Conservation (phyloP, 1,140 invertebrate species). For the Neodiprion pinetum region DNA sequence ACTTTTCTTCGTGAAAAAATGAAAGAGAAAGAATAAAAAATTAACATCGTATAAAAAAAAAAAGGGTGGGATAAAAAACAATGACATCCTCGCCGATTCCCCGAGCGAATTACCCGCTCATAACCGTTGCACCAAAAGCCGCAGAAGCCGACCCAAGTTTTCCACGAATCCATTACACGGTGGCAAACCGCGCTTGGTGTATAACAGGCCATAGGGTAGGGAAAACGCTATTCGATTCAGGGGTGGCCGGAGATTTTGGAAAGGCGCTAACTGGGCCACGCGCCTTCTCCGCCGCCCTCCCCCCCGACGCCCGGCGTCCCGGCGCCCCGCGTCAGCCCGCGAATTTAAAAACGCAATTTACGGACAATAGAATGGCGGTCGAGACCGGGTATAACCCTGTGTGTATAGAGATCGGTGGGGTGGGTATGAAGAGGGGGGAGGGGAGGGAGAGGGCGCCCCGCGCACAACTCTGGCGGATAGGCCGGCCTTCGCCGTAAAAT, state of each 20-base stretch:
- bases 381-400: constrained; percentile 43
- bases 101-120: no score
- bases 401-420: constrained; percentile 22
- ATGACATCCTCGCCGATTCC: no score
- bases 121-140: no score
- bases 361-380: constrained; percentile 53
- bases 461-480: constrained; percentile 23
- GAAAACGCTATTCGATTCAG: neutral
- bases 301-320: constrained; percentile 18
- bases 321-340: constrained; percentile 37
- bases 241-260: constrained; percentile 28
- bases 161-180: no score
- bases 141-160: no score
- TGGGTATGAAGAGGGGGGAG: constrained; percentile 15
- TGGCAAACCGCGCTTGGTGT: no score
- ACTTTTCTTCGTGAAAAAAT: no score
- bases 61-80: no score
- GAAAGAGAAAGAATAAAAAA: no score
- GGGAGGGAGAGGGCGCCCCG: constrained; percentile 19
- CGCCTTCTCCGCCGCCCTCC: constrained; percentile 14
- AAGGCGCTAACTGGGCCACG: constrained; percentile 31
- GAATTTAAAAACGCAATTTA: constrained; percentile 60
- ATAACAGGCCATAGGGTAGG: no score
- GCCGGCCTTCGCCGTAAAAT: constrained; percentile 45
- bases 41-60: no score